Conservation (phyloP, 2,797 vertebrate genomes). For the Pagetopsis macropterus region DNA sequence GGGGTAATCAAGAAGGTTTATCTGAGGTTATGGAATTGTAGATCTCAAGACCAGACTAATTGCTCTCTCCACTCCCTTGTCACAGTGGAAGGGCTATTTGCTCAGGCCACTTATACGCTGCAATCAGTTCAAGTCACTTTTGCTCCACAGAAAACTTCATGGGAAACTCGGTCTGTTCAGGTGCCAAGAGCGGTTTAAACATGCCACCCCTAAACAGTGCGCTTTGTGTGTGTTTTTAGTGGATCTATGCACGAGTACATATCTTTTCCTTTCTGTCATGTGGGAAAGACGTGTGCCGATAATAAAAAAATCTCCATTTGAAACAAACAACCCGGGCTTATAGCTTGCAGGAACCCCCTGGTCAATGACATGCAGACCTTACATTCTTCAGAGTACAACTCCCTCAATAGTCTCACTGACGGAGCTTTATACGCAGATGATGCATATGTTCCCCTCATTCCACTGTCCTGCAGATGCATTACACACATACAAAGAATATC, state of each 20-base stretch:
- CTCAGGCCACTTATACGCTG: slow-evolving; percentile 67
- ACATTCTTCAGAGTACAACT: slow-evolving; percentile 78
- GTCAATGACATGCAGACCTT: slow-evolving; percentile 85
- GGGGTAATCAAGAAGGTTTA: slow-evolving; percentile 73
- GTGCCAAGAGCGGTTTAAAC: slow-evolving; percentile 63
- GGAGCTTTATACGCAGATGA: slow-evolving; percentile 58
- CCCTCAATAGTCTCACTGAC: slow-evolving; percentile 72
- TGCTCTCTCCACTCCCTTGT: slow-evolving; percentile 65
- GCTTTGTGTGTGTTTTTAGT: slow-evolving; percentile 17
- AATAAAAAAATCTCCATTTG: slow-evolving; percentile 66
- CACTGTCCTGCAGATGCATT: slow-evolving; percentile 42
- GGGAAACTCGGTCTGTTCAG: slow-evolving; percentile 71
- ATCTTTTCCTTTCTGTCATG: slow-evolving; percentile 32
- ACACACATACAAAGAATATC: slow-evolving; percentile 53
- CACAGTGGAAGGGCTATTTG: slow-evolving; percentile 69
- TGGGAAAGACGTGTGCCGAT: slow-evolving; percentile 27
- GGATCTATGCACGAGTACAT: slow-evolving; percentile 36
- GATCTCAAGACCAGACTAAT: slow-evolving; percentile 66
- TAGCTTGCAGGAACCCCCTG: slow-evolving; percentile 71
- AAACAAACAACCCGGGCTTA: slow-evolving; percentile 64
- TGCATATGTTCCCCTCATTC: slow-evolving; percentile 53
- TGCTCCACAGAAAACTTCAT: slow-evolving; percentile 68
- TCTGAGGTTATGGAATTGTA: slow-evolving; percentile 73
- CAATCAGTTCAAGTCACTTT: slow-evolving; percentile 73
- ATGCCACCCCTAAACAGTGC: slow-evolving; percentile 47